Conservation (phyloP, 2,113 vertebrate species). For the Channa argus region DNA sequence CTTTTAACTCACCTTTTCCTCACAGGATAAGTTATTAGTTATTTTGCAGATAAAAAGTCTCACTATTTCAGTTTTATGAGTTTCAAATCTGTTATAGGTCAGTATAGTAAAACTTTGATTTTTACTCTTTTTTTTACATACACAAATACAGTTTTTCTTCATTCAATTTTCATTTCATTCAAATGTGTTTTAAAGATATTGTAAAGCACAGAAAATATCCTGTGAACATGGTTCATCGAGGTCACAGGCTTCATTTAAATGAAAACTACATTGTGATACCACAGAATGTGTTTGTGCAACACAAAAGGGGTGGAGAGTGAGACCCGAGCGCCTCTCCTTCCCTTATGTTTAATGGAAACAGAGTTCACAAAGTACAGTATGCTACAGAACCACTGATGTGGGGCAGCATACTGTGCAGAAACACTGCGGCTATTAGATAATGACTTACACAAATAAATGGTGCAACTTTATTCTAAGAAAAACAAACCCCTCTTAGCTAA, state of each 20-base stretch:
- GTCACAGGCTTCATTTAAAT: background rate
- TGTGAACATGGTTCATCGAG: background rate
- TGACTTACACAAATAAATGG: background rate
- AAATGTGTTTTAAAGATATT: background rate
- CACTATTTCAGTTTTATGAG: too few species aligned
- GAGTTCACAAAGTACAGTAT: background rate
- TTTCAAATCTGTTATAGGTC: too few species aligned
- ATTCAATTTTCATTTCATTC: too few species aligned
- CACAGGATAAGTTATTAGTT: too few species aligned
- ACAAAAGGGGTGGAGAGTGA: background rate
- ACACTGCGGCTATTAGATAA: background rate
- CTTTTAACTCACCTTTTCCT: too few species aligned
- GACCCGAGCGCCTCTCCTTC: background rate
- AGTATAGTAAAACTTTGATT: too few species aligned
- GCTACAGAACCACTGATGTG: background rate
- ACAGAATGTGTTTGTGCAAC: background rate
- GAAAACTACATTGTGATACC: background rate
- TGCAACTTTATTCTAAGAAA: constrained; percentile 1
- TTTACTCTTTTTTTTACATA: too few species aligned
- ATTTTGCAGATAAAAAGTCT: too few species aligned
- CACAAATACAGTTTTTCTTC: too few species aligned
- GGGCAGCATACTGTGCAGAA: background rate
- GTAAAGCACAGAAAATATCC: background rate
- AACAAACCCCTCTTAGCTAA: constrained; percentile 9
- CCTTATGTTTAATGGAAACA: background rate